Conservation (phyloP, 1,140 invertebrate species). For the Trichomalopsis sarcophagae region DNA sequence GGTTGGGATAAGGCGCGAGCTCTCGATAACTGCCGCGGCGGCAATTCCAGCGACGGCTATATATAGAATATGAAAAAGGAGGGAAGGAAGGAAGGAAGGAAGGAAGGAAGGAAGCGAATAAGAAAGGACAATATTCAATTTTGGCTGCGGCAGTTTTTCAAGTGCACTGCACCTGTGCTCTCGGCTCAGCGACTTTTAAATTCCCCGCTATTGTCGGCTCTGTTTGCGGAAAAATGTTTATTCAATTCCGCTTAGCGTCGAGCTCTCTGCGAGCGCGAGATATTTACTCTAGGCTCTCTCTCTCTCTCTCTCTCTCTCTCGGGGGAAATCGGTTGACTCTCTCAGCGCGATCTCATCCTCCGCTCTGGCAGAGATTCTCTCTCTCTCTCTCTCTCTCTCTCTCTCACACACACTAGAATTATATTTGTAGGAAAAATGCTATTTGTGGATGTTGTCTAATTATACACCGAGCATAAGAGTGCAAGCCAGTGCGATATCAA, state of each 20-base stretch:
- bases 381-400: neutral
- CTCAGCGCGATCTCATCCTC: neutral
- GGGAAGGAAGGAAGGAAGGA: constrained; percentile 15
- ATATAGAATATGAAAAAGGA: constrained; percentile 5
- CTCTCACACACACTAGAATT: too few species aligned
- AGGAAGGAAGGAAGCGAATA: neutral
- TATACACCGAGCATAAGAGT: too few species aligned
- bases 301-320: neutral
- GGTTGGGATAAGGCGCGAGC: constrained; percentile 52
- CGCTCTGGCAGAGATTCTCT: neutral
- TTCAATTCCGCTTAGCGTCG: constrained; percentile 71
- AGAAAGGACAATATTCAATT: constrained; percentile 67
- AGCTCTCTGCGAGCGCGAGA: constrained; percentile 57
- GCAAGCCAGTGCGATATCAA: too few species aligned
- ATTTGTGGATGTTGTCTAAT: too few species aligned
- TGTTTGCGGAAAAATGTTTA: constrained; percentile 73
- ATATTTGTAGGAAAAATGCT: neutral
- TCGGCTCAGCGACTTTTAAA: constrained; percentile 71
- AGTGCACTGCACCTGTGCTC: constrained; percentile 62
- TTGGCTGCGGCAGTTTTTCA: constrained; percentile 70
- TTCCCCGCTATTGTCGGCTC: constrained; percentile 69
- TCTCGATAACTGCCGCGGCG: constrained; percentile 40
- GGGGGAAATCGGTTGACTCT: neutral
- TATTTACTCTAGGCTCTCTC: constrained; percentile 64
- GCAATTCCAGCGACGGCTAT: neutral